Evolutionary conservation across 1,140 invertebrate species (phyloP).

Genomic region (Chrysomallon squamiferum): DNA sequence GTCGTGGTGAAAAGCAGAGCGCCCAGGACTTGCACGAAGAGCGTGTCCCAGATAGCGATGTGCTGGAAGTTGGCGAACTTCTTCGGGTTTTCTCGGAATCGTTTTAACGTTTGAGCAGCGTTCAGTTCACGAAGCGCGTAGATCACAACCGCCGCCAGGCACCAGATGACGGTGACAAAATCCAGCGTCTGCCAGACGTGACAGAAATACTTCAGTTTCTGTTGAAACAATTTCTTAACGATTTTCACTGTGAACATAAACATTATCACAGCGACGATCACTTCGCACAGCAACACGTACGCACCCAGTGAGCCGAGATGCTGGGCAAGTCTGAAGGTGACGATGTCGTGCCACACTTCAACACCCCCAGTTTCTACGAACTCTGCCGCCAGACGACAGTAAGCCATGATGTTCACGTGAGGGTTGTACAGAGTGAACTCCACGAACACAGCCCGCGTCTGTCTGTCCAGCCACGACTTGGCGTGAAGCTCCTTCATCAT

Average conservation of each 20-base stretch:
- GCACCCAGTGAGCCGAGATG: constrained; percentile 41
- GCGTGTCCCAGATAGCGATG: constrained; percentile 32
- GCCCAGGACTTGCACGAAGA: constrained; percentile 24
- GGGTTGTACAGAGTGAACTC: constrained; percentile 68
- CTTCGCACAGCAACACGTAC: constrained; percentile 42
- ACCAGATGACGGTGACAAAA: constrained; percentile 12
- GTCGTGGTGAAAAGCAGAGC: constrained; percentile 37
- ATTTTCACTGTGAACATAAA: constrained; percentile 30
- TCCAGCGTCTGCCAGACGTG: constrained; percentile 63
- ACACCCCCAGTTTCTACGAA: constrained; percentile 65
- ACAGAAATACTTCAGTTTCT: constrained; percentile 52
- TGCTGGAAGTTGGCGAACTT: constrained; percentile 41
- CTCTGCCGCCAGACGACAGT: constrained; percentile 52
- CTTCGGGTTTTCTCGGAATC: constrained; percentile 11
- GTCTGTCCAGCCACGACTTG: constrained; percentile 65
- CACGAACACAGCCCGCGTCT: constrained; percentile 66
- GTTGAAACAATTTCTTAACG: constrained; percentile 26
- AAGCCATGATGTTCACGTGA: constrained; percentile 45
- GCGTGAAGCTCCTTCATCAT: constrained; percentile 56
- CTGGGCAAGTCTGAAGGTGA: constrained; percentile 46
- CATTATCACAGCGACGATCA: constrained; percentile 42
- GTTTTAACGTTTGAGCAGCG: not conserved
- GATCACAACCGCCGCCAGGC: not conserved
- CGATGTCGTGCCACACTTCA: constrained; percentile 41
- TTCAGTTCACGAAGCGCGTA: constrained; percentile 1